Conservation (phyloP, 2,113 vertebrate species). For the Oncorhynchus gorbuscha region DNA sequence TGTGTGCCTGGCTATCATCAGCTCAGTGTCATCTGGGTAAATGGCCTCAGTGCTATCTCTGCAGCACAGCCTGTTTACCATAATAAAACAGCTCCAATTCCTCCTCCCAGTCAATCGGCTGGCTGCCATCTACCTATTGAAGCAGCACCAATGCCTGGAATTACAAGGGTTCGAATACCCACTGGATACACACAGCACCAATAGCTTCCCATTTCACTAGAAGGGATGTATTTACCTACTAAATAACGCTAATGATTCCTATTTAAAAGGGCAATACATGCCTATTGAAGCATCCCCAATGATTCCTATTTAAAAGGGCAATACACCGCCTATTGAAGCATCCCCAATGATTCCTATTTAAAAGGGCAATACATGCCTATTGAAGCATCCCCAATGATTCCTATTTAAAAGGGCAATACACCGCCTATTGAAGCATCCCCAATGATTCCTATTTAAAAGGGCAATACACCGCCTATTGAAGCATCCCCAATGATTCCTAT, state of each 20-base stretch:
- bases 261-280: too few relatives aligned
- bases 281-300: too few relatives aligned
- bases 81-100: constrained; percentile 56
- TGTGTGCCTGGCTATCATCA: constrained; percentile 38
- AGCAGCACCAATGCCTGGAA: constrained; percentile 33
- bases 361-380: too few relatives aligned
- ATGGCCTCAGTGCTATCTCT: constrained; percentile 59
- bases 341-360: too few relatives aligned
- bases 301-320: too few relatives aligned
- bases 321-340: too few relatives aligned
- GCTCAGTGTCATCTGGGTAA: constrained; percentile 53
- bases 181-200: constrained; percentile 2
- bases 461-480: too few relatives aligned
- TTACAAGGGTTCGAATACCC: constrained; percentile 43
- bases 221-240: neutral
- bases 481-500: too few relatives aligned
- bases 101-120: constrained; percentile 37
- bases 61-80: constrained; percentile 65
- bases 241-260: neutral
- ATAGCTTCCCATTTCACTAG: neutral
- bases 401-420: too few relatives aligned
- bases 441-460: too few relatives aligned
- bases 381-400: too few relatives aligned
- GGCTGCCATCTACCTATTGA: constrained; percentile 50
- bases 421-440: too few relatives aligned